These are phyloP conservation scores for Augochlora pura DNA, from an alignment of 1,140 invertebrate genomes.

Conservation along the genomic window DNA sequence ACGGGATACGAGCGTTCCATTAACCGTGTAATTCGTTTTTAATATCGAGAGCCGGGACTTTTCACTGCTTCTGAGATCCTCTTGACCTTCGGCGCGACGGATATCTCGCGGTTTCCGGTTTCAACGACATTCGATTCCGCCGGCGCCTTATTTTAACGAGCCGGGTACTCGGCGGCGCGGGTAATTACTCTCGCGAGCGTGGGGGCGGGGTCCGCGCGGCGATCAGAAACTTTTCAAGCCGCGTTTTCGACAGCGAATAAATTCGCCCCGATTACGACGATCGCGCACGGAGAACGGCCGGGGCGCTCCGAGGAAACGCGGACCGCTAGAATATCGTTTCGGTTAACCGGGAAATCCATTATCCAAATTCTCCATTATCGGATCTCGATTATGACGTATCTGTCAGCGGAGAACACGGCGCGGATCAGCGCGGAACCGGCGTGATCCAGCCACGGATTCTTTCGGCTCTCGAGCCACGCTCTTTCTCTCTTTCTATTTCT, in stretches of 20 bases:
- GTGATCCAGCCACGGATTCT: not conserved
- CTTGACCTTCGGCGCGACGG: not conserved
- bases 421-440: not conserved
- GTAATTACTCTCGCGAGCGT: not conserved
- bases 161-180: not conserved
- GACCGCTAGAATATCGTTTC: constrained; percentile 2
- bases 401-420: not conserved
- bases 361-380: constrained; percentile 27
- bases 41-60: too few species aligned
- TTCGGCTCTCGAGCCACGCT: not conserved
- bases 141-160: not conserved
- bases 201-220: not conserved
- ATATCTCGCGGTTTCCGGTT: constrained; percentile 33
- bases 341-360: constrained; percentile 15
- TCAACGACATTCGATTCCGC: not conserved
- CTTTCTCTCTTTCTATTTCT: too few species aligned
- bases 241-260: constrained; percentile 4
- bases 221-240: not conserved
- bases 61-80: too few species aligned
- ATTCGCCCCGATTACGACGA: constrained; percentile 4
- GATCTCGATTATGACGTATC: constrained; percentile 18
- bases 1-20: too few species aligned
- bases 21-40: too few species aligned
- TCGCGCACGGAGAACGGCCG: not conserved
- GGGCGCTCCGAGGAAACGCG: not conserved